Conservation (phyloP, 2,797 vertebrate species). For the Phalloptychus januarius region DNA sequence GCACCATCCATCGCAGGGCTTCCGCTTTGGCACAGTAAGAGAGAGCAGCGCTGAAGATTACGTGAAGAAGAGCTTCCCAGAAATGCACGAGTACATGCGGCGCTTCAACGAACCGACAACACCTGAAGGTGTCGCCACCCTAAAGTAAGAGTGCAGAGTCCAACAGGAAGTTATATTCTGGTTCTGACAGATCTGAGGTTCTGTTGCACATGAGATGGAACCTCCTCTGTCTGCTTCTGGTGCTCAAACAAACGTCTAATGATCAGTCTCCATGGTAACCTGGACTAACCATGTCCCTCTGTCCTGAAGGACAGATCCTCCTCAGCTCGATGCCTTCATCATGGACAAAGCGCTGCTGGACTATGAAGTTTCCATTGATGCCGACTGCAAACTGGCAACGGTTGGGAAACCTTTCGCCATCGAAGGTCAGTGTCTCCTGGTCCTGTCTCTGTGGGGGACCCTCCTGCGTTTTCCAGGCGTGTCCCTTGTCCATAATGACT, state of each 20-base stretch:
- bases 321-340: conserved; percentile 91
- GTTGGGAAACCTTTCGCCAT: conserved; percentile 94
- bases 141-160: conserved; percentile 83
- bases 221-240: neutral
- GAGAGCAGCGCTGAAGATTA: conserved; percentile 95
- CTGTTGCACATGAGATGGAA: neutral
- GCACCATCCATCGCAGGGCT: conserved; percentile 89
- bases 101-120: conserved; percentile 88
- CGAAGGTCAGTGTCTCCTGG: conserved; percentile 80
- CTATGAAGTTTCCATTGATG: conserved; percentile 93
- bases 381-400: conserved; percentile 90
- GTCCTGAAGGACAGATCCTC: conserved; percentile 89
- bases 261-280: neutral
- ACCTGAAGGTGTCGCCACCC: conserved; percentile 85
- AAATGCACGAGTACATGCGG: conserved; percentile 90
- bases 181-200: neutral
- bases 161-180: neutral
- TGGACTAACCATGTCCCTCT: conserved; percentile 39
- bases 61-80: conserved; percentile 93
- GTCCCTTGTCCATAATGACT: no score
- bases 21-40: conserved; percentile 90
- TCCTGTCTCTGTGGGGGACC: neutral
- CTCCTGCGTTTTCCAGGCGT: neutral
- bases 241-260: neutral
- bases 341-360: conserved; percentile 94